Base-by-base conservation (phyloP, 2,113 vertebrate genomes). In the Equus przewalskii region DNA sequence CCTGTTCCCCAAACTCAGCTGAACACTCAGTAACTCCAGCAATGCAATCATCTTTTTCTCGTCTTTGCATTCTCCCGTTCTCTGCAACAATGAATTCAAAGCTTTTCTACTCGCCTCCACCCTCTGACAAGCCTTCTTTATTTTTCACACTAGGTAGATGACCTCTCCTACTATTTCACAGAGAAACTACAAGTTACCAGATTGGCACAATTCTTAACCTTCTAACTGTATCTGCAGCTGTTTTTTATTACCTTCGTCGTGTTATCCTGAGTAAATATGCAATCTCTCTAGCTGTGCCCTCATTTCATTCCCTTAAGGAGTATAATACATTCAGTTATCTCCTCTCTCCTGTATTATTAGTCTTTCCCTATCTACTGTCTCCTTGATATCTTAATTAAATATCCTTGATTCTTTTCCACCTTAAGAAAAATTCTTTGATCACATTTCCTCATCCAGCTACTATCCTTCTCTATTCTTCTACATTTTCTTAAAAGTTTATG, bases 1-100 rank as follows among this genome's bases (percentile, higher is more conserved):
- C 33, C 58, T 79, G 7, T 65, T 76, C 70, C 21, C n/a, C 24
- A 96, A 92, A 79, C 8, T 89, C 54, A 96, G 75, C 28, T 72
- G 8, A 21, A 64, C 9, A 49, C 10, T 30, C 30, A 89, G 28
- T 26, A 72, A 72, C 5, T 7, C 28, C 21, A 64, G 26, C 30
- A 88, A 54, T 33, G 7, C n/a, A 69, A 28, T 58, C 16, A 46
- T 36, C 22, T 70, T 88, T 76, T 60, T 46, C 12, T 54, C 49
- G 26, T 46, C 46, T 91, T 70, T 44, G 82, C 41, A 54, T 76
- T 60, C 14, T 62, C 56, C 30, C 16, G 19, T 69, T 46, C 15
- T 83, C 28, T 49, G 9, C 18, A 78, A 54, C 24, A 78, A 30
- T 41, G 15, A 36, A 56, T 89, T 89, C 70, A 33, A 83, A 49